Evolutionary conservation across 2,113 vertebrate genomes (phyloP), one percentile per base, ranked within the genome.

Genomic region (Gopherus evgoodei): DNA sequence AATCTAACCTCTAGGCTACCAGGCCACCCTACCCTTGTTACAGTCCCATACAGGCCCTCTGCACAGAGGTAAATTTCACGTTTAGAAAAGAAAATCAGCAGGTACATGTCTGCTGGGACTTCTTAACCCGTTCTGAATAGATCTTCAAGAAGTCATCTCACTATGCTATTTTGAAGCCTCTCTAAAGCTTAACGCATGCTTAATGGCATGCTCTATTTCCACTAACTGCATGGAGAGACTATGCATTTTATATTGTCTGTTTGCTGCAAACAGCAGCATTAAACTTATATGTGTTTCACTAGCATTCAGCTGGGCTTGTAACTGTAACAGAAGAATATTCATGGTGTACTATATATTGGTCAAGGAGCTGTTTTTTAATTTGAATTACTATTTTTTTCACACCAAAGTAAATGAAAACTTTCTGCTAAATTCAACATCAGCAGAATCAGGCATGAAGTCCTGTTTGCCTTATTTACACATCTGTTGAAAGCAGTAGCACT

Each of bases 271-370:
- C 3, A 11, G 1, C 53, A 2, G 5, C 4, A 59, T 27, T 0
- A 1, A 84, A 29, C 4, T 1, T 24, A 25, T 2, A 2, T 3
- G 0, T 1, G 16, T 1, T 47, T 72, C 59, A 54, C 27, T 1
- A 44, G 75, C 76, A 84, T 21, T 35, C 81, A 89, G 49, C 31
- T 11, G 35, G 31, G 54, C 13, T 11, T 62, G 17, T 31, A 65
- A 2, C 1, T 0, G 12, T 27, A n/a, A n/a, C 3, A 65, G 52
- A 49, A 0, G 1, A 6, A 2, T 16, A n/a, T 5, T 5, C 25
- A 6, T 10, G 27, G 22, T 3, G 0, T 6, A 76, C 8, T 12
- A 2, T 2, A 21, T 38, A 6, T 2, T 14, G 44, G 84, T 56
- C 7, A 7, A 0, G 4, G 50, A 8, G 6, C 5, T 75, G 52